Evolutionary conservation across 2,888 invertebrate genomes (phyloP).

Genomic region (Bhutanitis thaidina): DNA sequence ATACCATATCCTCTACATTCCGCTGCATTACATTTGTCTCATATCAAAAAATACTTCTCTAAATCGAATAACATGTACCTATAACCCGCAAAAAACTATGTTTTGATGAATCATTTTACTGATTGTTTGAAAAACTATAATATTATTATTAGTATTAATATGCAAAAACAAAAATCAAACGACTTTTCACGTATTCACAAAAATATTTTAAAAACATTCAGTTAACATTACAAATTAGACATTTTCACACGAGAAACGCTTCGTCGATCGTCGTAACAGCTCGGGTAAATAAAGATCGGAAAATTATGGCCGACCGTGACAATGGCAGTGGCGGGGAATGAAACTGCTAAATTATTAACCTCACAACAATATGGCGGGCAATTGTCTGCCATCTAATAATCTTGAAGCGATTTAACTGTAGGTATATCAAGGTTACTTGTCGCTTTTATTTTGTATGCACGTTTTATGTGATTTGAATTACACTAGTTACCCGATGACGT

Average conservation of each 20-base stretch:
- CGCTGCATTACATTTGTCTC: not conserved
- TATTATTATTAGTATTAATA: no score
- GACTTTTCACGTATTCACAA: not conserved
- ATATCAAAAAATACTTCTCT: no score
- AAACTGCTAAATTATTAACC: constrained; percentile 25
- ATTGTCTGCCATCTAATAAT: constrained; percentile 14
- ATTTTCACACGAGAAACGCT: constrained; percentile 4
- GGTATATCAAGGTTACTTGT: constrained; percentile 1
- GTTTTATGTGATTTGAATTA: no score
- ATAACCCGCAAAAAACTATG: no score
- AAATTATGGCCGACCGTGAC: constrained; percentile 44
- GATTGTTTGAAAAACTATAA: no score
- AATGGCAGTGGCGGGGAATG: constrained; percentile 38
- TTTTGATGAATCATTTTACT: no score
- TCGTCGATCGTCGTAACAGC: constrained; percentile 13
- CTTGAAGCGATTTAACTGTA: constrained; percentile 3
- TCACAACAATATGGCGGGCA: constrained; percentile 7
- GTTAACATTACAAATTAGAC: constrained; percentile 2
- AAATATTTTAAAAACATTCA: not conserved
- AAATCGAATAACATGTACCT: no score
- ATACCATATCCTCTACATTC: no score
- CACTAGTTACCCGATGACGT: no score
- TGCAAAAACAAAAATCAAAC: not conserved
- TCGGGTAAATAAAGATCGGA: constrained; percentile 25
- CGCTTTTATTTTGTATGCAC: not conserved